Evolutionary conservation across 2,888 invertebrate species (phyloP).

Genomic region (Suillia variegata): DNA sequence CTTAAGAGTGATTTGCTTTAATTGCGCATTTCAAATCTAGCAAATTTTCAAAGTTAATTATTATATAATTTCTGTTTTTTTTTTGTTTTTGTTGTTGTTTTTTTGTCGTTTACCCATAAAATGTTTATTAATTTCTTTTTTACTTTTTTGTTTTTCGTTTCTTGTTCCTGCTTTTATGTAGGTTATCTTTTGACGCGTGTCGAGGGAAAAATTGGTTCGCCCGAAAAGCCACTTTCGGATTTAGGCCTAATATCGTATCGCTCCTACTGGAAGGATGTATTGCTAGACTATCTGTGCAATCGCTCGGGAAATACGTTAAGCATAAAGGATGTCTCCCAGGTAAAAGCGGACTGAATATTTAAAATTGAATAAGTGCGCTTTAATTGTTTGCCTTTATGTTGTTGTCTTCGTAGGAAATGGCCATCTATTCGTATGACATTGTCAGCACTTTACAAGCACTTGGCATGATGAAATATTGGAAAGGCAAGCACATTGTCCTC

Average conservation of each 20-base stretch:
- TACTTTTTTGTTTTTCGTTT: background rate
- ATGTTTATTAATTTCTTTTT: background rate
- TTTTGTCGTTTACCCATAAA: background rate
- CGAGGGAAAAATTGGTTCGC: constrained; percentile 98
- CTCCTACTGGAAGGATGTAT: constrained; percentile 98
- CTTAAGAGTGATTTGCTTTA: no score
- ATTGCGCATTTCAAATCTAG: no score
- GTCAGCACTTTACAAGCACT: constrained; percentile 95
- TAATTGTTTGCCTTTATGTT: no score
- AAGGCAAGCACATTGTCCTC: constrained; percentile 95
- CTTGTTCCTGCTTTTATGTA: constrained; percentile 55
- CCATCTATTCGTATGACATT: constrained; percentile 96
- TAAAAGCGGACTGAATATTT: constrained; percentile 30
- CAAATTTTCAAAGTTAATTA: no score
- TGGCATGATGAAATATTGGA: constrained; percentile 99
- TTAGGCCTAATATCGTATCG: constrained; percentile 96
- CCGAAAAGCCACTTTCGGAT: constrained; percentile 97
- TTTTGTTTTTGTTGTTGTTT: no score
- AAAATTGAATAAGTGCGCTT: no score
- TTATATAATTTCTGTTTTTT: background rate
- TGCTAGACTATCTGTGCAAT: constrained; percentile 88
- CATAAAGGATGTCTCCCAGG: constrained; percentile 80
- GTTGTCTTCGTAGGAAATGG: constrained; percentile 78
- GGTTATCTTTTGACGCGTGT: constrained; percentile 94
- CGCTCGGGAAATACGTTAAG: constrained; percentile 87